These are phyloP conservation scores for Metridium senile DNA, from an alignment of 92 coral and sea anemone genomes.

Conservation along the genomic window DNA sequence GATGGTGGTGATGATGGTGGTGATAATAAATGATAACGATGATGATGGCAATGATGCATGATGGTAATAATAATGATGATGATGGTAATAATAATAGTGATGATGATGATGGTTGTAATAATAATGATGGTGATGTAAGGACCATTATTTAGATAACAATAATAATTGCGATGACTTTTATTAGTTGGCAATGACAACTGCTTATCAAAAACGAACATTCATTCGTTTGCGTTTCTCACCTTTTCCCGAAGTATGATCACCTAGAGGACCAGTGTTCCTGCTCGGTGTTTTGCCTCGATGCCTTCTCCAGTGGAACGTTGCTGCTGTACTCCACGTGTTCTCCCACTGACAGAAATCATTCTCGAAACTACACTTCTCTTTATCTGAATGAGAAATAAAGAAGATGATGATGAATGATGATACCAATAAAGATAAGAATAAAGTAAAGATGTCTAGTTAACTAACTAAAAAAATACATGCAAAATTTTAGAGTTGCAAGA, in stretches of 20 bases:
- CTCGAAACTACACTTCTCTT: constrained; percentile 66
- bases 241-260: constrained; percentile 70
- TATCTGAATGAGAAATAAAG: constrained; percentile 34
- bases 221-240: no score
- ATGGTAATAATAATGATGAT: no score
- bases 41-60: no score
- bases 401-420: neutral
- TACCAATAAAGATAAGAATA: neutral
- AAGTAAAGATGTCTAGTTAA: neutral
- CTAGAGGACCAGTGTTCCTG: constrained; percentile 78
- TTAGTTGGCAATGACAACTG: no score
- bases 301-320: constrained; percentile 77
- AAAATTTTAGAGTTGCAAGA: neutral
- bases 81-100: no score
- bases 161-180: no score
- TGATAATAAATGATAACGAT: no score
- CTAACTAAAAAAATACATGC: neutral
- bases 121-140: no score
- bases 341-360: constrained; percentile 75
- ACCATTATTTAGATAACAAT: no score
- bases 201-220: no score
- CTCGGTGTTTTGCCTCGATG: constrained; percentile 75
- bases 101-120: no score
- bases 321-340: constrained; percentile 77
- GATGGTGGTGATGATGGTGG: no score